Base-by-base conservation (phyloP, 2,888 invertebrate genomes). In the Xestia sexstrigata region DNA sequence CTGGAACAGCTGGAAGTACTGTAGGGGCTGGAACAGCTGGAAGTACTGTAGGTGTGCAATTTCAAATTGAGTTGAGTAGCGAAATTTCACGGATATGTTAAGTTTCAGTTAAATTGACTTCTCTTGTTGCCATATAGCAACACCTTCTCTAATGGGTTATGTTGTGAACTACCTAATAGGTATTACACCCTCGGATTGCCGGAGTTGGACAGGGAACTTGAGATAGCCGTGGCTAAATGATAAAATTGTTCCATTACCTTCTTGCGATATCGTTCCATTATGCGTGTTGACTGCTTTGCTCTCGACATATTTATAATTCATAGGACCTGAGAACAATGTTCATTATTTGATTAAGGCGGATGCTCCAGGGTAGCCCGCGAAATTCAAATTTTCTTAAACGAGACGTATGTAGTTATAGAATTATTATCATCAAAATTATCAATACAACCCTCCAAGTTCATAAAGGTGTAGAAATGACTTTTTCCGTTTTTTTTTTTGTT, bases 21-120 rank as follows among this genome's bases (percentile, higher is more conserved):
- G 39, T 9, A 39, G 75, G 42, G 11, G 70, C 89, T 89, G 88
- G n/a, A 86, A 86, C 52, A n/a, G 70, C 89, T 90, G 88, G 20
- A 9, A 42, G 42, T 42, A 42, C 42, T 35, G 35, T 35, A 35
- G 35, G 35, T 35, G 35, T 35, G 3, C 1, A 35, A 35, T 1
- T 2, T 35, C 35, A 35, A 35, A 35, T 35, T 35, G 35, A 35
- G 35, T 35, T 35, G 35, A 35, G 35, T 1, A 35, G 35, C 35
- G 35, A 35, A 35, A 35, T 35, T 35, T 35, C 35, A 35, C 35
- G 35, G 35, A 35, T 35, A 35, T 35, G 35, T 2, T 35, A 3
- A 35, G 3, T 35, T 2, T 35, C 35, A 35, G 9, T 52, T 55
- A n/a, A 55, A 55, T 55, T 8, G 11, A 11, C n/a, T 23, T 23